Evolutionary conservation across 64 coral and sea anemone genomes (phyloP).

Genomic region (Acropora yongei): DNA sequence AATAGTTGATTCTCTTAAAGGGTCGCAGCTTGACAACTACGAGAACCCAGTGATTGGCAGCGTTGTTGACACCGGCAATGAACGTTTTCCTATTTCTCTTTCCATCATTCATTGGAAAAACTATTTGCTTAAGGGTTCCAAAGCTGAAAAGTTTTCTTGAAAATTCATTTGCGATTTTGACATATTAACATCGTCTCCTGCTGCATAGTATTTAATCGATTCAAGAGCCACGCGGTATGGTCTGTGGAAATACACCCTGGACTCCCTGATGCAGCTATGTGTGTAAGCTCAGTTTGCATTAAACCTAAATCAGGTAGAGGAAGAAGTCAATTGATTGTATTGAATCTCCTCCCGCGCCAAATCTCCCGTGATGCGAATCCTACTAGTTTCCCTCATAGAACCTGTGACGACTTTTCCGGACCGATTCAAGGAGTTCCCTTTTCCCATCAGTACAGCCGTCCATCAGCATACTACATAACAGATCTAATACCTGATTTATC

Average conservation of each 20-base stretch:
- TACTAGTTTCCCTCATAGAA: too few relatives aligned
- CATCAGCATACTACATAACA: too few relatives aligned
- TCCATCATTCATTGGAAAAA: constrained; percentile 26
- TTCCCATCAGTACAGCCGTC: too few relatives aligned
- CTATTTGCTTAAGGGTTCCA: constrained; percentile 21
- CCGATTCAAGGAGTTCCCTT: too few relatives aligned
- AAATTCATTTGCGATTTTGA: constrained; percentile 24
- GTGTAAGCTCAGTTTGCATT: constrained; percentile 12
- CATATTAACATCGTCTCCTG: constrained; percentile 38
- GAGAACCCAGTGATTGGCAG: constrained; percentile 40
- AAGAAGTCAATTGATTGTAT: too few relatives aligned
- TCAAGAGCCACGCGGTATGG: constrained; percentile 30
- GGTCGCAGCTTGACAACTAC: constrained; percentile 29
- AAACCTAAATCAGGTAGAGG: constrained; percentile 3
- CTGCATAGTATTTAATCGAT: constrained; percentile 40
- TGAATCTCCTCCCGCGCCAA: too few relatives aligned
- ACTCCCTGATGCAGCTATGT: neutral
- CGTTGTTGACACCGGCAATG: neutral
- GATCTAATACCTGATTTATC: too few relatives aligned
- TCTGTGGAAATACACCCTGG: constrained; percentile 42
- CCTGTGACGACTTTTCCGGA: too few relatives aligned
- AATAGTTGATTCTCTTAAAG: constrained; percentile 20
- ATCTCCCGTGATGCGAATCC: too few relatives aligned
- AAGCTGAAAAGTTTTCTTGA: constrained; percentile 42
- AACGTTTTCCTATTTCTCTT: constrained; percentile 21